A percentile compares a stretch with the other conserved stretches of the same genome.
phyloP scores from a whole-genome alignment of 2,113 vertebrate genomes.

The Macrotis lagotis region DNA sequence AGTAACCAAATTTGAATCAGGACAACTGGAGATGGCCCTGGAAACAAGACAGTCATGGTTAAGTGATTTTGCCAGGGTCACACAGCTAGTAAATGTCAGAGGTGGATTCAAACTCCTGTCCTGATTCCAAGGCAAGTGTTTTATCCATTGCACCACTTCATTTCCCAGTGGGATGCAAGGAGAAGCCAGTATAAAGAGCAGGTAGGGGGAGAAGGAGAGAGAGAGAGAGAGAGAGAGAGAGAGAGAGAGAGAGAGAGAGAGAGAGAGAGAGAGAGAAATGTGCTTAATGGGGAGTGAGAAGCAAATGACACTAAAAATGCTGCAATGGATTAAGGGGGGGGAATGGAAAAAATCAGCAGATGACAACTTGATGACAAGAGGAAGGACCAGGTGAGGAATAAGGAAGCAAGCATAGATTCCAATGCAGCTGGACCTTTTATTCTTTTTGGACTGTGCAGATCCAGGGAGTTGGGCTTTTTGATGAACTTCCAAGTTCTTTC shows the following conservation, averaged over 20 bases:
- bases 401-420: background rate
- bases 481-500: background rate
- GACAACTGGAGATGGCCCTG: no score
- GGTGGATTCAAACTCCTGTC: no score
- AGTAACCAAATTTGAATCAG: no score
- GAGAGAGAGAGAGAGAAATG: background rate
- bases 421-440: background rate
- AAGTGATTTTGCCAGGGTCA: no score
- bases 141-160: no score
- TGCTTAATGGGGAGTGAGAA: background rate
- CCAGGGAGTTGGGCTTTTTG: background rate
- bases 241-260: no score
- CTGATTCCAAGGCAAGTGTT: no score
- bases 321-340: background rate
- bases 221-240: no score
- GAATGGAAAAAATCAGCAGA: background rate
- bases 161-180: no score
- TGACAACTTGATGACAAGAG: background rate
- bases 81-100: no score
- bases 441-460: background rate
- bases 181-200: background rate
- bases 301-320: background rate
- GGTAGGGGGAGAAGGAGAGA: background rate
- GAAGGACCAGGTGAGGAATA: background rate
- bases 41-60: no score